Conservation (phyloP, 2,888 invertebrate genomes). For the Gymnoscelis rufifasciata region DNA sequence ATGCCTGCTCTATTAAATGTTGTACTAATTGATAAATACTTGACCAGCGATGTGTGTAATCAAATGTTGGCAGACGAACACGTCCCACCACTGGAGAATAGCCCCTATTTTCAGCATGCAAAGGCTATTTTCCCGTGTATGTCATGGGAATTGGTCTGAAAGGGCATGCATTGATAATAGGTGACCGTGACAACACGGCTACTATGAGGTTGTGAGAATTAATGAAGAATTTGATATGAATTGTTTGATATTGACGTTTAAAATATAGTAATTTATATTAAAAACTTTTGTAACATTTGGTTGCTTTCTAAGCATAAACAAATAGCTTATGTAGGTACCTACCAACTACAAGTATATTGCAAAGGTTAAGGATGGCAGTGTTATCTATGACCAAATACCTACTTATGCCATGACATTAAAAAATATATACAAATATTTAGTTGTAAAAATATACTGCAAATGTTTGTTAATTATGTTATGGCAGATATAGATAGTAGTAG, state of each 20-base stretch:
- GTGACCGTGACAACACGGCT: slow-evolving; percentile 31
- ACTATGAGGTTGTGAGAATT: slow-evolving; percentile 33
- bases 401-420: too few relatives aligned
- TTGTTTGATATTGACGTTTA: slow-evolving; percentile 25
- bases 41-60: slow-evolving; percentile 70
- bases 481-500: too few relatives aligned
- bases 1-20: slow-evolving; percentile 68
- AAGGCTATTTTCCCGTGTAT: slow-evolving; percentile 21
- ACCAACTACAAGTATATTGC: too few relatives aligned
- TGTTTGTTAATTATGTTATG: too few relatives aligned
- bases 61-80: slow-evolving; percentile 66
- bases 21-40: slow-evolving; percentile 74
- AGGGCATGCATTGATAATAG: slow-evolving; percentile 29
- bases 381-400: too few relatives aligned
- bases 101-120: background rate
- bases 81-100: slow-evolving; percentile 12
- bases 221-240: slow-evolving; percentile 37
- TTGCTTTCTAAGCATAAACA: too few relatives aligned
- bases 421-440: too few relatives aligned
- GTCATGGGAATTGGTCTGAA: slow-evolving; percentile 21
- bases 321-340: too few relatives aligned
- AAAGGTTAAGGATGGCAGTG: too few relatives aligned
- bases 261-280: background rate
- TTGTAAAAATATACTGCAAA: too few relatives aligned
- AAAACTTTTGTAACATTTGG: too few relatives aligned